Percentiles rank a stretch among this genome's conserved stretches.
phyloP scores from a whole-genome alignment of 2,888 invertebrate genomes.

The Stenolophus ochropezus region DNA sequence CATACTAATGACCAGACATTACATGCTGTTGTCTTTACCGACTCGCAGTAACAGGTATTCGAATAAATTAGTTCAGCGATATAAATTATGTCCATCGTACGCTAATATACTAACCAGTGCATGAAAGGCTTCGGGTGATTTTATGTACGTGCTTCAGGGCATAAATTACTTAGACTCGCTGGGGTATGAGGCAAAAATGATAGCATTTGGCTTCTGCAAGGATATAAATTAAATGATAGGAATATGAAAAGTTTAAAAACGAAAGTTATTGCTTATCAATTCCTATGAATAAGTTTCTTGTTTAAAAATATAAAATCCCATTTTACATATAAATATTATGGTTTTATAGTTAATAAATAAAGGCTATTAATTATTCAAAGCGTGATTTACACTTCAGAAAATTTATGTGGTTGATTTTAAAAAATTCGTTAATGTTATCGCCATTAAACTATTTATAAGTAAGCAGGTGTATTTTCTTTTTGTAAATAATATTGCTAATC shows the following conservation, averaged over 20 bases:
- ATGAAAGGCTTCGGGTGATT: constrained; percentile 27
- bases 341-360: too few species aligned
- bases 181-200: constrained; percentile 12
- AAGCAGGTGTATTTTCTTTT: too few species aligned
- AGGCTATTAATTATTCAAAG: too few species aligned
- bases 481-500: too few species aligned
- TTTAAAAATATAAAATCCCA: background rate
- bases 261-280: background rate
- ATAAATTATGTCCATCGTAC: constrained; percentile 44
- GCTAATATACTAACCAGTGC: constrained; percentile 39
- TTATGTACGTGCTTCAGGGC: constrained; percentile 9
- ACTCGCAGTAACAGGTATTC: constrained; percentile 35
- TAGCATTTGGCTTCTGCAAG: constrained; percentile 1
- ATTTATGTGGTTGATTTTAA: too few species aligned
- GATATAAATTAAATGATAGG: background rate
- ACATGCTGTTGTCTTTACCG: constrained; percentile 39
- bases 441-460: too few species aligned
- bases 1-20: constrained; percentile 29
- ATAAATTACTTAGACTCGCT: constrained; percentile 18
- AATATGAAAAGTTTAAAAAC: background rate
- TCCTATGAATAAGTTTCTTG: background rate
- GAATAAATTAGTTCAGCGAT: constrained; percentile 34
- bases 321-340: background rate
- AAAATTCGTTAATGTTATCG: too few species aligned
- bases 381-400: too few species aligned